phyloP scores from a whole-genome alignment of 2,888 invertebrate species.

The Zygaena filipendulae region DNA sequence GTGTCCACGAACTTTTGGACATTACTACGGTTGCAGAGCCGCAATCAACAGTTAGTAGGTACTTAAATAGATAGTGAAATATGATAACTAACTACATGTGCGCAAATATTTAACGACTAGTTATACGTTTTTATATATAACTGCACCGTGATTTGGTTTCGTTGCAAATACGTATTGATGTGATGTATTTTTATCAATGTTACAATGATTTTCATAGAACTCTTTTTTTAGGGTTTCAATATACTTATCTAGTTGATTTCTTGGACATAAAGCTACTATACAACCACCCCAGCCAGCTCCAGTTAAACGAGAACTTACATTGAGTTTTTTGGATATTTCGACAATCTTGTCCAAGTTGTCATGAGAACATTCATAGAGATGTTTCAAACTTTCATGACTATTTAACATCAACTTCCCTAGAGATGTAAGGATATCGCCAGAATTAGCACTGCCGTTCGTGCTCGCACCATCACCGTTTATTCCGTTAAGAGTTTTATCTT shows the following conservation, averaged over 20 bases:
- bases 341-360: constrained; percentile 86
- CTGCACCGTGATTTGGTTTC: constrained; percentile 74
- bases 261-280: constrained; percentile 84
- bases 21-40: no score
- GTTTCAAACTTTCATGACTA: constrained; percentile 88
- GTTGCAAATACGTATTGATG: constrained; percentile 79
- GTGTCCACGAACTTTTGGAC: no score
- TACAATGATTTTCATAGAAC: constrained; percentile 72
- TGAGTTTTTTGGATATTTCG: constrained; percentile 73
- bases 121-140: constrained; percentile 45
- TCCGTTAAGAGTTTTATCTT: constrained; percentile 20
- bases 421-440: constrained; percentile 48
- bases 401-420: constrained; percentile 88
- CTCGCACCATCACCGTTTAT: constrained; percentile 22
- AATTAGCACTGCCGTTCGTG: constrained; percentile 19
- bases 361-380: constrained; percentile 94
- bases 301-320: constrained; percentile 90
- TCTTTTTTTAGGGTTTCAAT: constrained; percentile 74
- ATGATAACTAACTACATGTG: no score
- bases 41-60: no score
- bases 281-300: constrained; percentile 99
- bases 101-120: no score
- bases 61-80: no score
- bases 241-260: constrained; percentile 73
- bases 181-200: constrained; percentile 59